Conservation (phyloP, 2,888 invertebrate genomes). For the Lasioglossum calceatum region DNA sequence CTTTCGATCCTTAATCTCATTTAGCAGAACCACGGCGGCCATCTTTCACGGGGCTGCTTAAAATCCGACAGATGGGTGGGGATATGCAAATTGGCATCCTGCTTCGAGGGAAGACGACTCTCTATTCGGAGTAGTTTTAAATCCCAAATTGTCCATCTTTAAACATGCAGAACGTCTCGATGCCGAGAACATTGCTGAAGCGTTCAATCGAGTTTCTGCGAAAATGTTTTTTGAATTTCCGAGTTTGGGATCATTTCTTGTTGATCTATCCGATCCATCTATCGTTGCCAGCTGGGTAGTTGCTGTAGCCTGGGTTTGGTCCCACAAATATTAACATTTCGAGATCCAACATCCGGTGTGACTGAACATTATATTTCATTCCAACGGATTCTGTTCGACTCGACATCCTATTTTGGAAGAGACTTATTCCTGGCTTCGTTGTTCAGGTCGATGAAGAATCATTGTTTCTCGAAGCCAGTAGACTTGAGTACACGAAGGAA, state of each 20-base stretch:
- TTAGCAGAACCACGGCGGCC: neutral
- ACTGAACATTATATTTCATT: too few species aligned
- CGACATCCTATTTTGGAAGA: neutral
- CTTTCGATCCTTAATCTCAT: conserved; percentile 48
- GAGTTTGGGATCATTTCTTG: too few species aligned
- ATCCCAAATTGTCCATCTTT: neutral
- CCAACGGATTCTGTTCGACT: neutral
- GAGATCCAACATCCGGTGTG: too few species aligned
- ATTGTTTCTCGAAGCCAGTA: neutral
- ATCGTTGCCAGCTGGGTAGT: too few species aligned
- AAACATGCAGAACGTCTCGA: neutral
- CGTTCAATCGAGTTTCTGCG: neutral
- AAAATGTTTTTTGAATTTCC: too few species aligned
- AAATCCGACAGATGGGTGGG: conserved; percentile 14
- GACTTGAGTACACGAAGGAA: neutral
- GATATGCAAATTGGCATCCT: neutral
- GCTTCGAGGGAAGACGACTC: neutral
- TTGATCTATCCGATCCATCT: too few species aligned
- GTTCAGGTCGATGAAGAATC: neutral
- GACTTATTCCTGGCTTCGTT: neutral
- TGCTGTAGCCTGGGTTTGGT: too few species aligned
- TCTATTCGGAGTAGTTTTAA: neutral
- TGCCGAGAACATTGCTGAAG: neutral
- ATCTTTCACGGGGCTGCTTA: neutral
- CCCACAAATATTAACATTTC: too few species aligned